phyloP scores from a whole-genome alignment of 2,797 vertebrate genomes.

The Myotis pilosus region DNA sequence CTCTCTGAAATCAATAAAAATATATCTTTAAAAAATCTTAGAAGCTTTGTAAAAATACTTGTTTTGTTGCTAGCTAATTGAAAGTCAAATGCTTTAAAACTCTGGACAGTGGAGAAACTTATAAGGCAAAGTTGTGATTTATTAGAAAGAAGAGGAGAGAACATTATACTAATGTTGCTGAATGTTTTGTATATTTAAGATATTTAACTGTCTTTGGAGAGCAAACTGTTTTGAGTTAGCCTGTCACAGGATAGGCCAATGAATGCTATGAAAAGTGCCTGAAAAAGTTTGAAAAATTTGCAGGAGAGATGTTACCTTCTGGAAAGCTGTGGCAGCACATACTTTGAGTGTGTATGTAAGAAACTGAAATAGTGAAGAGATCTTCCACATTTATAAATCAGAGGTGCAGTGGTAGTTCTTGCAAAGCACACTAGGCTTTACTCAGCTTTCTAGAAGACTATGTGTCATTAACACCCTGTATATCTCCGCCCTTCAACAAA shows the following conservation, averaged over 20 bases:
- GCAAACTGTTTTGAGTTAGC: not conserved
- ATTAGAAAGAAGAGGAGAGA: not conserved
- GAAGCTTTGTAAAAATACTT: not conserved
- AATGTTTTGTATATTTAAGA: not conserved
- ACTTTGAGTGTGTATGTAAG: not conserved
- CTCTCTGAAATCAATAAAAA: no score
- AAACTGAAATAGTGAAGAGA: not conserved
- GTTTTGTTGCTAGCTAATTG: not conserved
- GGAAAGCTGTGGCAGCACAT: not conserved
- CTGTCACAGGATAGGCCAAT: not conserved
- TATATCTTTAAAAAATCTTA: not conserved
- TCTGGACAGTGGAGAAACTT: not conserved
- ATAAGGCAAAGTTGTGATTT: not conserved
- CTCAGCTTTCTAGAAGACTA: not conserved
- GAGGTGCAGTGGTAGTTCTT: not conserved
- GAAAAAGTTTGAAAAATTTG: not conserved
- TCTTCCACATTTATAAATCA: not conserved
- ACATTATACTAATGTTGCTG: not conserved
- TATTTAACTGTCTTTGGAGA: not conserved
- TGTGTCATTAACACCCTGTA: not conserved
- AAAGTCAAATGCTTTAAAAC: slow-evolving; percentile 2
- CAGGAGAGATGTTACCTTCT: not conserved
- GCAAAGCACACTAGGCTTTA: not conserved
- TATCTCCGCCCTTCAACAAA: not conserved
- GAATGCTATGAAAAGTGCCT: not conserved